Percentiles rank a stretch among this genome's conserved stretches.
phyloP scores from a whole-genome alignment of 2,113 vertebrate genomes.

The Pristiophorus japonicus region DNA sequence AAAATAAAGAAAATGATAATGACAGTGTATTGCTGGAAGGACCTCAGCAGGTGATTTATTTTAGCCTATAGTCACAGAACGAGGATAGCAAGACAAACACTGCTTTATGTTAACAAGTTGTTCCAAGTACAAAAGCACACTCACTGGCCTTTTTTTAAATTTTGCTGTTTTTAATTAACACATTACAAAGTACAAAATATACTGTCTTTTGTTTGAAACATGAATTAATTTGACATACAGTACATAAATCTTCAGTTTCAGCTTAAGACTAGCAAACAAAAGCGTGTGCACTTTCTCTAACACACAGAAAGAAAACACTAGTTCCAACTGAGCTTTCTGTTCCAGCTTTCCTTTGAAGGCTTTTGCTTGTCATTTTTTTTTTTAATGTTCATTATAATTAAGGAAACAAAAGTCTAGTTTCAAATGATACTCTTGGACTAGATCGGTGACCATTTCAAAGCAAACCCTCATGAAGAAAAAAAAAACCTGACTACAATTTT shows the following conservation, averaged over 20 bases:
- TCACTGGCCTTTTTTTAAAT: slow-evolving; percentile 33
- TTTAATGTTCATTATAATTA: slow-evolving; percentile 25
- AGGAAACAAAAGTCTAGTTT: slow-evolving; percentile 10
- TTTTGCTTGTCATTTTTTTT: slow-evolving; percentile 29
- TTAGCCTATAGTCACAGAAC: background rate
- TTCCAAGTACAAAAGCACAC: slow-evolving; percentile 49
- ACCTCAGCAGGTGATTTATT: background rate
- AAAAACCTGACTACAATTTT: background rate
- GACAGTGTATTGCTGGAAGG: background rate
- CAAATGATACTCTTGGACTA: slow-evolving; percentile 24
- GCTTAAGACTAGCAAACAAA: slow-evolving; percentile 38
- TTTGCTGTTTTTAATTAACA: slow-evolving; percentile 57
- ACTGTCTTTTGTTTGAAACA: slow-evolving; percentile 60
- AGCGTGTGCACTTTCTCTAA: slow-evolving; percentile 41
- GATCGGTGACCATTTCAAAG: slow-evolving; percentile 4
- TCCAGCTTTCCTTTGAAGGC: background rate
- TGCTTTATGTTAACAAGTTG: slow-evolving; percentile 48
- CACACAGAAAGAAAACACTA: slow-evolving; percentile 41
- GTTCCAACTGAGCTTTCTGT: slow-evolving; percentile 36
- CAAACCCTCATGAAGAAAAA: background rate
- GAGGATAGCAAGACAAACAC: slow-evolving; percentile 44
- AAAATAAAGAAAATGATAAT: no score
- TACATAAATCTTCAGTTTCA: slow-evolving; percentile 56
- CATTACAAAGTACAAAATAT: slow-evolving; percentile 73
- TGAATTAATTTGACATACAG: slow-evolving; percentile 52